A percentile compares a stretch with the other conserved stretches of the same genome.
phyloP scores from a whole-genome alignment of 1,140 invertebrate species.

The Gerris buenoi region DNA sequence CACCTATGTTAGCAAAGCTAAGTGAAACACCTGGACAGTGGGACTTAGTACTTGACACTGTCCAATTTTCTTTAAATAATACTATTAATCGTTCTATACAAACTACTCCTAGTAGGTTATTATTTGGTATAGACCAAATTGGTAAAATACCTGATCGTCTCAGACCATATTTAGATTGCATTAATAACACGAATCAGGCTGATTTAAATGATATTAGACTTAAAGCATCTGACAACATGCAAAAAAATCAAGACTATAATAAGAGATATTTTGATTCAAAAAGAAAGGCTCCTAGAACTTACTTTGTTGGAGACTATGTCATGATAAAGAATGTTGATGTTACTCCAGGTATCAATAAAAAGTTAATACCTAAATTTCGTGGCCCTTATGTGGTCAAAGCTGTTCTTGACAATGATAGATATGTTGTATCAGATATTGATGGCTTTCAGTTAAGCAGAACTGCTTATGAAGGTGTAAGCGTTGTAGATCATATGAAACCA shows the following conservation, averaged over 20 bases:
- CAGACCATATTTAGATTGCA: not conserved
- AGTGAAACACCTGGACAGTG: constrained; percentile 7
- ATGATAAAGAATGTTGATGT: constrained; percentile 9
- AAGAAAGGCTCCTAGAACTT: not conserved
- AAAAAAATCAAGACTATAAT: not conserved
- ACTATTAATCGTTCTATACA: constrained; percentile 8
- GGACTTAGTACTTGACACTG: constrained; percentile 4
- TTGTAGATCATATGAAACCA: constrained; percentile 3
- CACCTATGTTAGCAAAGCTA: not conserved
- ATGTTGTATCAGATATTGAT: constrained; percentile 2
- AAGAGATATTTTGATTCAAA: constrained; percentile 8
- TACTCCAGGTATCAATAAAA: no score
- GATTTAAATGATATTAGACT: not conserved
- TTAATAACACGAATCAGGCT: not conserved
- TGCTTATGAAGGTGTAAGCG: not conserved
- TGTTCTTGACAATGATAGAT: constrained; percentile 10
- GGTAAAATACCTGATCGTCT: not conserved
- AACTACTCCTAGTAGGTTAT: constrained; percentile 13
- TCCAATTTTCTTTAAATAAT: constrained; percentile 19
- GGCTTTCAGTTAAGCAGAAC: constrained; percentile 3
- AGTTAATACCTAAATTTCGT: constrained; percentile 11
- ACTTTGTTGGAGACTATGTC: constrained; percentile 10
- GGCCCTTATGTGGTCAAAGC: constrained; percentile 6
- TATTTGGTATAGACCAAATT: constrained; percentile 13
- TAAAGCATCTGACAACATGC: not conserved